phyloP scores from a whole-genome alignment of 2,888 invertebrate genomes.

The Andricus curvator region DNA sequence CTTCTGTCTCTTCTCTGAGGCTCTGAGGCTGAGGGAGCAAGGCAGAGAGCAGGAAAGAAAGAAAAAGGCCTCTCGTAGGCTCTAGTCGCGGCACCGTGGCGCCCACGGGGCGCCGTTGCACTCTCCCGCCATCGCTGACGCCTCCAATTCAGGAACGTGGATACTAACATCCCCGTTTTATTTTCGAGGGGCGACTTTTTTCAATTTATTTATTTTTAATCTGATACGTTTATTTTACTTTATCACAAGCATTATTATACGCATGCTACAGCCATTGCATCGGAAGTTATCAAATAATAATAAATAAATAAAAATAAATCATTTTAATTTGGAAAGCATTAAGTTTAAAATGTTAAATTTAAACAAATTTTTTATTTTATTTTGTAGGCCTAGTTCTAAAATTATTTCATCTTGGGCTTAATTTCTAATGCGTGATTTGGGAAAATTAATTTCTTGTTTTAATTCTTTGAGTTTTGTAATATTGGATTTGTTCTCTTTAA shows the following conservation, averaged over 20 bases:
- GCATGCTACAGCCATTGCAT: too few relatives aligned
- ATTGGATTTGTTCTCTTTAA: too few relatives aligned
- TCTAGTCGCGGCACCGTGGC: constrained; percentile 58
- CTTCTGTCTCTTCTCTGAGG: neutral
- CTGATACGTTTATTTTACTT: neutral
- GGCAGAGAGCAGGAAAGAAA: constrained; percentile 40
- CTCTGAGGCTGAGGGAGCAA: constrained; percentile 9
- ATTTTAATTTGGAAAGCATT: too few relatives aligned
- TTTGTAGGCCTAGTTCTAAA: too few relatives aligned
- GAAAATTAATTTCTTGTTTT: too few relatives aligned
- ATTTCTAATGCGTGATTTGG: too few relatives aligned
- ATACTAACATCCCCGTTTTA: constrained; percentile 52
- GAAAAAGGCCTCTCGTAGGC: constrained; percentile 41
- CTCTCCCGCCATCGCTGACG: constrained; percentile 58
- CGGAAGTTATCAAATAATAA: too few relatives aligned
- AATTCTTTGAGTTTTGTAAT: too few relatives aligned
- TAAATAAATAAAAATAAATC: too few relatives aligned
- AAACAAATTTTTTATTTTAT: too few relatives aligned
- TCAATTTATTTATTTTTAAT: neutral
- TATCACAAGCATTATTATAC: neutral
- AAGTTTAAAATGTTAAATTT: too few relatives aligned
- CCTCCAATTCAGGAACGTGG: constrained; percentile 52
- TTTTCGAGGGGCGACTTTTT: constrained; percentile 49
- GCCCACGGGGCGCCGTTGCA: constrained; percentile 59
- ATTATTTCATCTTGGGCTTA: too few relatives aligned